A percentile compares a stretch with the other conserved stretches of the same genome.
phyloP scores from a whole-genome alignment of 2,888 invertebrate species.

The Metopia argyrocephala region DNA sequence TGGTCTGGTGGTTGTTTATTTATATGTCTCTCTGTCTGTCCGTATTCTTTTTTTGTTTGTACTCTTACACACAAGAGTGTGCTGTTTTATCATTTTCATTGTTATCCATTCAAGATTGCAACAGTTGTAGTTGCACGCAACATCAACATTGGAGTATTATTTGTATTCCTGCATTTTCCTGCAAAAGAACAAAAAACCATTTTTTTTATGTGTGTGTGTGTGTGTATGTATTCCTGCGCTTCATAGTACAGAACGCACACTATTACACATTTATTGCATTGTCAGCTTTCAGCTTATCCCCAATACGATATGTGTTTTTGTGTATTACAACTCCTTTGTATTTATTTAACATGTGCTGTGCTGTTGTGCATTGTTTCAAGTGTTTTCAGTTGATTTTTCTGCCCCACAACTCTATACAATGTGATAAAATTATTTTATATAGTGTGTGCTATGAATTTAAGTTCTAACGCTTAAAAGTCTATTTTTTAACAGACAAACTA shows the following conservation, averaged over 20 bases:
- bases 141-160: conserved; percentile 9
- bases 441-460: too few relatives aligned
- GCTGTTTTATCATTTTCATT: conserved; percentile 45
- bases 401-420: conserved; percentile 46
- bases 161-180: neutral
- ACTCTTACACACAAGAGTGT: too few relatives aligned
- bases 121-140: conserved; percentile 47
- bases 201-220: neutral
- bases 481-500: too few relatives aligned
- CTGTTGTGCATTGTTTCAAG: conserved; percentile 54
- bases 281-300: conserved; percentile 52
- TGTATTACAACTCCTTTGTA: conserved; percentile 22
- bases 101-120: conserved; percentile 46
- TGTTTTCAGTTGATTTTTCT: conserved; percentile 36
- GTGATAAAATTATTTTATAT: too few relatives aligned
- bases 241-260: too few relatives aligned
- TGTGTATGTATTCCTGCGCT: too few relatives aligned
- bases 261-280: conserved; percentile 33
- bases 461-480: too few relatives aligned
- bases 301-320: neutral
- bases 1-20: conserved; percentile 50
- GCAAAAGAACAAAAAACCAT: neutral
- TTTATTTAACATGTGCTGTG: conserved; percentile 54
- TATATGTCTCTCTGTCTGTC: conserved; percentile 5
- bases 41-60: neutral